Percentiles rank a stretch among this genome's conserved stretches.
Evolutionary conservation across 2,113 vertebrate species (phyloP).

Genomic region (Tachysurus fulvidraco): DNA sequence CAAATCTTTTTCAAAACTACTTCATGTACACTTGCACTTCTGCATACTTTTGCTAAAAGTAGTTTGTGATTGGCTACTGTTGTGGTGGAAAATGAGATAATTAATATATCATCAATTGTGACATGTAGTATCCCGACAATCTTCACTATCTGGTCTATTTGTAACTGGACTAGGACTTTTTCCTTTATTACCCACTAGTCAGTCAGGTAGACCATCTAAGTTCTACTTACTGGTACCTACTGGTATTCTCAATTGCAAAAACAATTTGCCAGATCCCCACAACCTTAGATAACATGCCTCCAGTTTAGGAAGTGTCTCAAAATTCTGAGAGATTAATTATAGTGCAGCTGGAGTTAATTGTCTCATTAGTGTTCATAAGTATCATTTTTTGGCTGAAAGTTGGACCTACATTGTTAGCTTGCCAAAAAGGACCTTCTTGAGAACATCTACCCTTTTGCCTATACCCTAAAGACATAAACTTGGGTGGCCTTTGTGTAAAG

Average conservation of each 20-base stretch:
- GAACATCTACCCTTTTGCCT: not conserved
- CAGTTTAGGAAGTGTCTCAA: not conserved
- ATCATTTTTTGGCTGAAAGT: constrained; percentile 24
- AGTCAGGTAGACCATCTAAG: not conserved
- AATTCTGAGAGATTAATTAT: not conserved
- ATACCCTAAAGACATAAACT: not conserved
- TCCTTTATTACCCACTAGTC: not conserved
- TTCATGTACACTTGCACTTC: not conserved
- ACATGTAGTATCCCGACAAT: not conserved
- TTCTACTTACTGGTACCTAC: not conserved
- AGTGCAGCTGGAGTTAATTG: constrained; percentile 50
- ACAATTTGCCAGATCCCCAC: not conserved
- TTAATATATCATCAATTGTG: not conserved
- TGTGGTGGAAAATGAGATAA: not conserved
- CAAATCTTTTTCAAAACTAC: too few relatives aligned
- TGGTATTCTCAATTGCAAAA: not conserved
- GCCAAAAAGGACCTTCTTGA: constrained; percentile 7
- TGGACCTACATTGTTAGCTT: not conserved
- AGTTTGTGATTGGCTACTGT: not conserved
- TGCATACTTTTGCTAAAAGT: not conserved
- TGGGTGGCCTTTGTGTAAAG: constrained; percentile 18
- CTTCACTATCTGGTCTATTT: not conserved
- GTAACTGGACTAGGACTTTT: not conserved
- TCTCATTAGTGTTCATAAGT: constrained; percentile 43
- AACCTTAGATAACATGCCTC: not conserved